A percentile compares a stretch with the other conserved stretches of the same genome.
Conservation (phyloP, 2,797 vertebrate species). For the Bradypus variegatus region DNA sequence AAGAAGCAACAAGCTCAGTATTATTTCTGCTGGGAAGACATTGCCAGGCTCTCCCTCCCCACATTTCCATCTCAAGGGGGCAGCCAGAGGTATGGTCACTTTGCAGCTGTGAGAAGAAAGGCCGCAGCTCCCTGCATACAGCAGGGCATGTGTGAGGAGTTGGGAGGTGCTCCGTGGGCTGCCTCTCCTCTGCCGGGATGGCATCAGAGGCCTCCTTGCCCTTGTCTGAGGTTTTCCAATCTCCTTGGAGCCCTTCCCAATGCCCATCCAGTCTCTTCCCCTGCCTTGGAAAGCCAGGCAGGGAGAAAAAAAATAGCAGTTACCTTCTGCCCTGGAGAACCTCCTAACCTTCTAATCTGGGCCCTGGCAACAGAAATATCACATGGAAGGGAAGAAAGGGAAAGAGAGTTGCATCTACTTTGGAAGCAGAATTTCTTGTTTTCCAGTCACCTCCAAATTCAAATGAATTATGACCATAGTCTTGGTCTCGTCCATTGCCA, state of each 20-base stretch:
- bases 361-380: background rate
- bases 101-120: constrained; percentile 15
- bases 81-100: background rate
- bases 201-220: background rate
- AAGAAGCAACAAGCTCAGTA: constrained; percentile 42
- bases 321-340: background rate
- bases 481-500: background rate
- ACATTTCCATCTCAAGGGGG: background rate
- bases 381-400: background rate
- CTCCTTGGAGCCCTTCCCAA: constrained; percentile 17
- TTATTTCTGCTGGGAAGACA: constrained; percentile 40
- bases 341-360: background rate
- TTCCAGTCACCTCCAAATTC: background rate
- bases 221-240: background rate
- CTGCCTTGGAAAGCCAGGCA: background rate
- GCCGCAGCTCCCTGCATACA: background rate
- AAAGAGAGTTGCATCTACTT: background rate
- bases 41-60: background rate
- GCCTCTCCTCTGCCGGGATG: background rate
- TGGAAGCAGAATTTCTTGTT: constrained; percentile 28
- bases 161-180: background rate
- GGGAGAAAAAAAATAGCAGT: background rate
- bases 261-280: background rate
- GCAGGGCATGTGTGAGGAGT: background rate
- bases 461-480: background rate